A percentile compares a stretch with the other conserved stretches of the same genome.
Evolutionary conservation across 2,888 invertebrate genomes (phyloP).

Genomic region (Palloptera scutellata): DNA sequence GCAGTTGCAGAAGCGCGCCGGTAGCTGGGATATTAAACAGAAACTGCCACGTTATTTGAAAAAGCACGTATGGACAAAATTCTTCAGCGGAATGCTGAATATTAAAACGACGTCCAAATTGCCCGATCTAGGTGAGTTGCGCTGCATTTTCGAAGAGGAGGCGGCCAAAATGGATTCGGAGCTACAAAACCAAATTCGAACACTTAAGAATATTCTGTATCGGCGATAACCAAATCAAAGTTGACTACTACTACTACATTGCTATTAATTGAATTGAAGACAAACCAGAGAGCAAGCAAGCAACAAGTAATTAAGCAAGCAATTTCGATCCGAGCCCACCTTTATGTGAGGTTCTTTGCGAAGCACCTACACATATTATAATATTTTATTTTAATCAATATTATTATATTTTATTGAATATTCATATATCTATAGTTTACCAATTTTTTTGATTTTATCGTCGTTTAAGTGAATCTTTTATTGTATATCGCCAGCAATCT

Average conservation of each 20-base stretch:
- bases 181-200: conserved; percentile 62
- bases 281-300: neutral
- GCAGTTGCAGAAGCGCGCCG: conserved; percentile 75
- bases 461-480: conserved; percentile 3
- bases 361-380: neutral
- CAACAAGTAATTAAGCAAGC: neutral
- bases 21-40: conserved; percentile 75
- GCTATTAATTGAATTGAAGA: neutral
- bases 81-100: conserved; percentile 85
- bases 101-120: conserved; percentile 77
- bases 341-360: neutral
- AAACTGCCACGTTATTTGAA: conserved; percentile 80
- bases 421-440: neutral
- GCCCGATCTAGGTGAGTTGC: conserved; percentile 71
- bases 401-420: neutral
- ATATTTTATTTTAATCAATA: neutral
- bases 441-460: neutral
- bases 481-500: no score
- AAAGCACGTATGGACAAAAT: conserved; percentile 80
- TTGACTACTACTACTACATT: neutral
- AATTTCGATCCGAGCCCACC: neutral
- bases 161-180: conserved; percentile 63
- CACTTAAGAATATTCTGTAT: conserved; percentile 61
- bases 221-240: conserved; percentile 54
- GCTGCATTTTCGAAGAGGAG: conserved; percentile 60